Percentiles rank a stretch among this genome's conserved stretches.
phyloP scores from a whole-genome alignment of 2,113 vertebrate genomes.

The Phyllostomus discolor region DNA sequence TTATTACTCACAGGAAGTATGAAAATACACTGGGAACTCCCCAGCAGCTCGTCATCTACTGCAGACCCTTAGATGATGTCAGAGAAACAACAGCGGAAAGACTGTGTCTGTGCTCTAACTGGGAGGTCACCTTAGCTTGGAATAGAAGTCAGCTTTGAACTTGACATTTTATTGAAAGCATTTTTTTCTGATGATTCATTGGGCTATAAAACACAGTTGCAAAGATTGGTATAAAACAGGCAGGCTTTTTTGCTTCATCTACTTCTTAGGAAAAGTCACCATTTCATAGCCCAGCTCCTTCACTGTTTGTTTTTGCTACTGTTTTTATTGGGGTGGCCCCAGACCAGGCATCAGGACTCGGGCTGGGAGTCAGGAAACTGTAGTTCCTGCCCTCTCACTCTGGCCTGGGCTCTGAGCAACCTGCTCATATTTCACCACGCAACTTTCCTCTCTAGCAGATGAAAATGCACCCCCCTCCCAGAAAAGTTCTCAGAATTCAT shows the following conservation, averaged over 20 bases:
- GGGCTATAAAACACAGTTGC: not conserved
- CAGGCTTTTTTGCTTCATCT: not conserved
- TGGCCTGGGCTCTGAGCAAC: not conserved
- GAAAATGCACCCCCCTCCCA: not conserved
- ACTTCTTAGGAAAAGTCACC: not conserved
- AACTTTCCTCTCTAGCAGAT: not conserved
- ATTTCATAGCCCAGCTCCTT: not conserved
- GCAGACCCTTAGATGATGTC: not conserved
- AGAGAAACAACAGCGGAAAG: not conserved
- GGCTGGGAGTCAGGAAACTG: not conserved
- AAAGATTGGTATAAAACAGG: not conserved
- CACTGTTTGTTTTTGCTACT: conserved; percentile 26
- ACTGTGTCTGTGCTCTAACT: not conserved
- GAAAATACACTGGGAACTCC: not conserved
- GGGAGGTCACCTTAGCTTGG: not conserved
- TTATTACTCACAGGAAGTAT: not conserved
- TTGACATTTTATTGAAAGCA: not conserved
- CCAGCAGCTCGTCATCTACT: not conserved
- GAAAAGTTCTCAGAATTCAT: not conserved
- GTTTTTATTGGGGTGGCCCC: not conserved
- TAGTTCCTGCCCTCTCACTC: not conserved
- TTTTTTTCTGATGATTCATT: not conserved
- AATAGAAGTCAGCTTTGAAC: not conserved
- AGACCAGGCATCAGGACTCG: not conserved
- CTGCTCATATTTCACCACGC: not conserved